Percentiles rank a stretch among this genome's conserved stretches.
These are phyloP conservation scores for Cynopterus brachyotis DNA, from an alignment of 2,113 vertebrate genomes.

Conservation along the genomic window DNA sequence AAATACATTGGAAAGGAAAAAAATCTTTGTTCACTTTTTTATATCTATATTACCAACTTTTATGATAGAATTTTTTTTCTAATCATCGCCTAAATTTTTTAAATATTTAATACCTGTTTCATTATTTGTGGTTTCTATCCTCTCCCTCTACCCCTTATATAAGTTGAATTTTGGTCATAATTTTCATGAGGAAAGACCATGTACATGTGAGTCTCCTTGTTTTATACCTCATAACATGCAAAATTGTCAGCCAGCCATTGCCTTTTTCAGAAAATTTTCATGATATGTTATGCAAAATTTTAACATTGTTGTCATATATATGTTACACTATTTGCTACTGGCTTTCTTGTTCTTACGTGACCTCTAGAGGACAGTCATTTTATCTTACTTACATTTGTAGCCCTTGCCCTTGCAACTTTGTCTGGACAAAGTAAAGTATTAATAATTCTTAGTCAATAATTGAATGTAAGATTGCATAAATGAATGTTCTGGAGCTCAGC, in stretches of 20 bases:
- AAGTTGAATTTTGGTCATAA: not conserved
- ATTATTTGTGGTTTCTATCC: not conserved
- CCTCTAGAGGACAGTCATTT: not conserved
- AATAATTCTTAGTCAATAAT: not conserved
- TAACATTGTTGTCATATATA: not conserved
- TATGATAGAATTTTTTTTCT: not conserved
- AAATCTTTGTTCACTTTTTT: not conserved
- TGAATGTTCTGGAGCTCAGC: not conserved
- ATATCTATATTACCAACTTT: not conserved
- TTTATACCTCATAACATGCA: not conserved
- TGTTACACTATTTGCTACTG: not conserved
- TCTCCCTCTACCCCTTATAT: not conserved
- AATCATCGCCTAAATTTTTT: not conserved
- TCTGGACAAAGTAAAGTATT: not conserved
- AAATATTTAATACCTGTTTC: not conserved
- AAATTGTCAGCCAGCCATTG: not conserved
- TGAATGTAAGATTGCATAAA: not conserved
- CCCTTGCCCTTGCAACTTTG: not conserved
- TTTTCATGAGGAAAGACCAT: not conserved
- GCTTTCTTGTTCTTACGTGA: not conserved
- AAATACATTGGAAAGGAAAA: not conserved
- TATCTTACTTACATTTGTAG: not conserved
- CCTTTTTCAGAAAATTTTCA: not conserved
- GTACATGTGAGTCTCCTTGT: not conserved
- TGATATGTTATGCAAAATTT: not conserved